These are phyloP conservation scores for Ptilodon capucinus DNA, from an alignment of 2,888 invertebrate species.

Conservation along the genomic window DNA sequence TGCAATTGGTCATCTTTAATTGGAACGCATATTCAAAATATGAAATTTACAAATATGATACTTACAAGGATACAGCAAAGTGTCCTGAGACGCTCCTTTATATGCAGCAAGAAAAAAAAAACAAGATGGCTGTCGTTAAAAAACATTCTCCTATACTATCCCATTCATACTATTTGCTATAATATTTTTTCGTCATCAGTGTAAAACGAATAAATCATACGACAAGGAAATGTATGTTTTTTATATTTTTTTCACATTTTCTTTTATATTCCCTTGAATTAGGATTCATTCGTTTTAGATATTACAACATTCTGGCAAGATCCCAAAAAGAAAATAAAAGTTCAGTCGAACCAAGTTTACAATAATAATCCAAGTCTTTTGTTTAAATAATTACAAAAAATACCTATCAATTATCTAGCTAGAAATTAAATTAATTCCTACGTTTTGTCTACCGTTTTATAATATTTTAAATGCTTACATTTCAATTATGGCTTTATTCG, in stretches of 20 bases:
- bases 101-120: conserved; percentile 56
- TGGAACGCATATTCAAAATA: conserved; percentile 26
- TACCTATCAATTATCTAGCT: conserved; percentile 32
- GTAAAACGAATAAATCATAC: conserved; percentile 32
- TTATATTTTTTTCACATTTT: conserved; percentile 26
- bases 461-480: conserved; percentile 29
- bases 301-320: conserved; percentile 64
- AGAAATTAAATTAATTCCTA: conserved; percentile 30
- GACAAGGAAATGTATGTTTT: conserved; percentile 24
- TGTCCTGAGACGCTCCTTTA: conserved; percentile 85
- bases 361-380: conserved; percentile 47
- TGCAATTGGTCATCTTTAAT: background rate
- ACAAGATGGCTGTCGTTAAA: conserved; percentile 41
- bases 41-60: conserved; percentile 49
- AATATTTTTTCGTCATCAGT: conserved; percentile 12
- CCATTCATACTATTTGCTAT: conserved; percentile 32
- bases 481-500: conserved; percentile 5
- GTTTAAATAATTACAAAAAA: conserved; percentile 30
- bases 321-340: conserved; percentile 46
- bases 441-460: conserved; percentile 14
- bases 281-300: background rate
- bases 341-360: conserved; percentile 55
- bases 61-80: conserved; percentile 85
- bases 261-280: conserved; percentile 11
- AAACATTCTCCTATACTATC: conserved; percentile 26